Base-by-base conservation (phyloP, 2,888 invertebrate species). In the Linnaemya vulpina region DNA sequence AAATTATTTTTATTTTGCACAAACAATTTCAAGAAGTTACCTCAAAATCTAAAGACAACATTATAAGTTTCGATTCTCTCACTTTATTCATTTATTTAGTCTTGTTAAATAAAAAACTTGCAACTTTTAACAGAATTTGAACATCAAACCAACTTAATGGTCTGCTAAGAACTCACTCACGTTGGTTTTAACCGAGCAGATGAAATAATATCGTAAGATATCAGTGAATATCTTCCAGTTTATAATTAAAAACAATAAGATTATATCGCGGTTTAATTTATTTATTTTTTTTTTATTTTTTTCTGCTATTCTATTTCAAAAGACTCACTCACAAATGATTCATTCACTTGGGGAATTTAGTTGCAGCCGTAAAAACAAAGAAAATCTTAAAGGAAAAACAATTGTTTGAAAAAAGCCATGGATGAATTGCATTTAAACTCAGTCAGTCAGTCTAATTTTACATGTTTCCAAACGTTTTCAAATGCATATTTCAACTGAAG, bases 161-260 rank as follows among this genome's bases (percentile, higher is more conserved):
- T 80, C 49, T 46, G 20, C 20, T 38, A 76, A 82, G 63, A 75
- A 76, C 62, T 65, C 70, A 82, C 82, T 65, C 70, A 76, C 73
- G 62, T 73, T 67, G 49, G 25, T 76, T 17, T 55, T 82, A 40
- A 20, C 43, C 22, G 17, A 55, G 17, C 17, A 75, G 53, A 38
- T 53, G 62, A 55, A 68, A 81, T 55, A 15, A 17, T 49, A 82
- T 65, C 70, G n/a, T 40, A 55, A 46, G 51, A 63, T 65, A 76
- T 62, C 75, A 53, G 20, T 35, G 63, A 8, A 65, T 58, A 82
- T 76, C 71, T 65, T 76, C n/a, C 63, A 82, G 76, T 82, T 82
- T 76, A 82, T 82, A 76, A 82, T 82, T 71, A 82, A 76, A 82
- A 82, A 76, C 76, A 63, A 60, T 30, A 62, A 67, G 70, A 82